Evolutionary conservation across 2,797 vertebrate genomes (phyloP), one percentile per base, ranked within the genome.

Genomic region (Tenualosa ilisha): DNA sequence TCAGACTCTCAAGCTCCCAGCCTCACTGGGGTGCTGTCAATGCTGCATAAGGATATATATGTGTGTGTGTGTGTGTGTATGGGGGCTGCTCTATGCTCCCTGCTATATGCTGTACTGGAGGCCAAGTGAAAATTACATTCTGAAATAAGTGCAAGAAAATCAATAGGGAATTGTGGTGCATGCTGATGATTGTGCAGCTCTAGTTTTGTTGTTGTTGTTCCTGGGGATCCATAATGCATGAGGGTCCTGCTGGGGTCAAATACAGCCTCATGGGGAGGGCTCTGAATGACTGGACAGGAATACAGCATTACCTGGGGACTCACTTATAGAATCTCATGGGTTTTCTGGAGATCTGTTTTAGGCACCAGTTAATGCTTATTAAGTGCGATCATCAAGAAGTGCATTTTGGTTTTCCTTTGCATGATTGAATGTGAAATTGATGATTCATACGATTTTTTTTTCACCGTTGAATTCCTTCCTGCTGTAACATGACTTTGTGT

Each of bases 121-220:
- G 90, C 88, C 81, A 85, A 63, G 61, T 81, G 54, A 81, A 85
- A 86, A 85, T 83, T 37, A 79, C 79, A 88, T 83, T 83, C 50
- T 75, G 51, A 40, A 72, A 75, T 75, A 37, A 87, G 86, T 81
- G 72, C 59, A n/a, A 86, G 82, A 68, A 86, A 85, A 82, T 89
- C 82, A 83, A 87, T 85, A 75, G n/a, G 79, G 82, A 86, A 46
- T 40, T 84, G 85, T 85, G 89, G 87, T 83, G 87, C 91, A 90
- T 92, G 86, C 85, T 88, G 82, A 86, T 72, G 50, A 84, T 75
- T 91, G 90, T 85, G 86, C 83, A 86, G 89, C 31, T 46, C 46
- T 46, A 6, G 2, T 51, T 51, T 51, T 51, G 5, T 12, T 51
- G 1, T 9, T 51, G 7, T 51, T 51, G 50, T 51, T 51, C 11